Evolutionary conservation across 2,113 vertebrate genomes (phyloP).

Genomic region (Rhinogobius similis): DNA sequence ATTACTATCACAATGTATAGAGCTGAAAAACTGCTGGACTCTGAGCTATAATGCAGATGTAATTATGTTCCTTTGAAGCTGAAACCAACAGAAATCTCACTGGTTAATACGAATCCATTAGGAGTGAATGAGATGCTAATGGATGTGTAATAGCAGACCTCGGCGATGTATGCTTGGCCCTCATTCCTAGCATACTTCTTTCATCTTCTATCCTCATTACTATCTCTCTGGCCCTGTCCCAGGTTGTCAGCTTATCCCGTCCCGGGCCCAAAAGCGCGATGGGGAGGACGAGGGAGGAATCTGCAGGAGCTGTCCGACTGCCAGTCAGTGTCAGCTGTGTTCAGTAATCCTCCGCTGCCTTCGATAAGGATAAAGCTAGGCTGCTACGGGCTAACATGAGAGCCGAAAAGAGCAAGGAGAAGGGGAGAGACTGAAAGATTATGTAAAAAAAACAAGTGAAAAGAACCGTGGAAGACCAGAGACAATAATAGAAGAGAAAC

Average conservation of each 20-base stretch:
- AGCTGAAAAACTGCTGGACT: background rate
- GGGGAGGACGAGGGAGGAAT: slow-evolving; percentile 51
- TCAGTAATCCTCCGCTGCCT: slow-evolving; percentile 59
- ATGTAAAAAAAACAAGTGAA: slow-evolving; percentile 7
- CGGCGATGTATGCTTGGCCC: slow-evolving; percentile 12
- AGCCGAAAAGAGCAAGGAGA: slow-evolving; percentile 19
- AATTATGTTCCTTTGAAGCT: slow-evolving; percentile 8
- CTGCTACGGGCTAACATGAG: slow-evolving; percentile 2
- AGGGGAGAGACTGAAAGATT: slow-evolving; percentile 18
- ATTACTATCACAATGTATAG: background rate
- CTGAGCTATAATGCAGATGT: background rate
- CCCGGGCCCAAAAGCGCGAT: slow-evolving; percentile 44
- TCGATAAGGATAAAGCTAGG: slow-evolving; percentile 43
- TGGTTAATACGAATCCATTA: slow-evolving; percentile 7
- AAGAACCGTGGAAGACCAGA: background rate
- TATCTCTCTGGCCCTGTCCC: slow-evolving; percentile 48
- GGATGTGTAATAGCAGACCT: slow-evolving; percentile 5
- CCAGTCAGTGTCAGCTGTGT: slow-evolving; percentile 58
- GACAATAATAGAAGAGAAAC: slow-evolving; percentile 2
- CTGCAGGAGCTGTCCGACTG: slow-evolving; percentile 58
- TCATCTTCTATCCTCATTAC: slow-evolving; percentile 45
- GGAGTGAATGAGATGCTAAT: slow-evolving; percentile 15
- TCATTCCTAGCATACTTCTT: slow-evolving; percentile 33
- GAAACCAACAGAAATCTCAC: background rate
- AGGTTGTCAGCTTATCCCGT: slow-evolving; percentile 64